phyloP scores from a whole-genome alignment of 2,113 vertebrate species.

The Bubo blakistoni region DNA sequence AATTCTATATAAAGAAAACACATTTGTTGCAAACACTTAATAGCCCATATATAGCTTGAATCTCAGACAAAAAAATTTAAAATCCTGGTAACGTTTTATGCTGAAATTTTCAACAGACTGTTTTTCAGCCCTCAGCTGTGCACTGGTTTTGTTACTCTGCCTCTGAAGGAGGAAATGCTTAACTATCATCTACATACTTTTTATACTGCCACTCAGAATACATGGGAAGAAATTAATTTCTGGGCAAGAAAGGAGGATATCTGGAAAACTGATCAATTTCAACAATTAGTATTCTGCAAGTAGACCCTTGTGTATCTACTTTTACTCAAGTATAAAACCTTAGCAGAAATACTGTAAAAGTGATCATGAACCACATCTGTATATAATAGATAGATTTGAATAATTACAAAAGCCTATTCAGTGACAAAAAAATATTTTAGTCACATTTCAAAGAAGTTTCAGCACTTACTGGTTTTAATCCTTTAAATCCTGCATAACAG shows the following conservation, averaged over 20 bases:
- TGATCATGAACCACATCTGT: background rate
- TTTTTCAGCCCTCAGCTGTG: background rate
- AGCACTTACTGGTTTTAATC: background rate
- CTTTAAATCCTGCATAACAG: background rate
- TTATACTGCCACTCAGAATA: background rate
- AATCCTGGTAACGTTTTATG: background rate
- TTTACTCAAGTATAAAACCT: background rate
- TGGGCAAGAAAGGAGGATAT: background rate
- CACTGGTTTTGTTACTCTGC: background rate
- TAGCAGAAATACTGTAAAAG: background rate
- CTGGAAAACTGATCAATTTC: background rate
- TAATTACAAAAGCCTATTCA: background rate
- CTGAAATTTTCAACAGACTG: background rate
- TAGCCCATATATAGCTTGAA: constrained; percentile 15
- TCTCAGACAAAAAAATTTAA: background rate
- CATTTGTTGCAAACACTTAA: constrained; percentile 63
- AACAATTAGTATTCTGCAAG: background rate
- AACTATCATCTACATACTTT: background rate
- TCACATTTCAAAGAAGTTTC: background rate
- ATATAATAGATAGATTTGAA: rapidly evolving
- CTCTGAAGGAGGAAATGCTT: constrained; percentile 30
- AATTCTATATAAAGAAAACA: constrained; percentile 81
- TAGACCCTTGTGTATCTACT: background rate
- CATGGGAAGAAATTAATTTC: background rate
- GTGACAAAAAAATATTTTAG: background rate